These are phyloP conservation scores for Suncus etruscus DNA, from an alignment of 2,113 vertebrate genomes.

Conservation along the genomic window DNA sequence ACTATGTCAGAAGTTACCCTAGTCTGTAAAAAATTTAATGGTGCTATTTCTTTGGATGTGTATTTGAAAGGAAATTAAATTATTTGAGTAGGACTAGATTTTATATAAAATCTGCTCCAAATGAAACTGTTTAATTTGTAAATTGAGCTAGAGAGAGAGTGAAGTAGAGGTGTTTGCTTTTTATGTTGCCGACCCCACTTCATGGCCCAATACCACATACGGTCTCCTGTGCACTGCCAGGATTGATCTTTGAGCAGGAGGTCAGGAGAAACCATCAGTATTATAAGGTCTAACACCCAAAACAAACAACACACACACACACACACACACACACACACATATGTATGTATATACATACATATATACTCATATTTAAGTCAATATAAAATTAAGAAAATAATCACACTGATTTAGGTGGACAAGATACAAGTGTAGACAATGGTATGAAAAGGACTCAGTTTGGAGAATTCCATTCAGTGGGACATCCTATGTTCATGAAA, in stretches of 20 bases:
- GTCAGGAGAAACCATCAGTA: too few relatives aligned
- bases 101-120: background rate
- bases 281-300: too few relatives aligned
- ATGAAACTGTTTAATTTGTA: background rate
- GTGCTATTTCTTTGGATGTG: background rate
- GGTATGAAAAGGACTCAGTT: background rate
- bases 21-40: background rate
- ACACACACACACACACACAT: too few relatives aligned
- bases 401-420: background rate
- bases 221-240: too few relatives aligned
- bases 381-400: background rate
- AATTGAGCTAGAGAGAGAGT: too few relatives aligned
- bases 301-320: too few relatives aligned
- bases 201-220: too few relatives aligned
- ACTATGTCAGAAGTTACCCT: background rate
- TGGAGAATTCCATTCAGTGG: background rate
- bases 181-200: too few relatives aligned
- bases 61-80: slow-evolving; percentile 22
- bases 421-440: background rate
- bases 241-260: too few relatives aligned
- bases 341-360: too few relatives aligned
- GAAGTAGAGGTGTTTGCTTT: too few relatives aligned
- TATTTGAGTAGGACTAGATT: background rate
- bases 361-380: background rate
- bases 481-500: background rate